Conservation (phyloP, 1,140 invertebrate species). For the Zaprionus ghesquierei region DNA sequence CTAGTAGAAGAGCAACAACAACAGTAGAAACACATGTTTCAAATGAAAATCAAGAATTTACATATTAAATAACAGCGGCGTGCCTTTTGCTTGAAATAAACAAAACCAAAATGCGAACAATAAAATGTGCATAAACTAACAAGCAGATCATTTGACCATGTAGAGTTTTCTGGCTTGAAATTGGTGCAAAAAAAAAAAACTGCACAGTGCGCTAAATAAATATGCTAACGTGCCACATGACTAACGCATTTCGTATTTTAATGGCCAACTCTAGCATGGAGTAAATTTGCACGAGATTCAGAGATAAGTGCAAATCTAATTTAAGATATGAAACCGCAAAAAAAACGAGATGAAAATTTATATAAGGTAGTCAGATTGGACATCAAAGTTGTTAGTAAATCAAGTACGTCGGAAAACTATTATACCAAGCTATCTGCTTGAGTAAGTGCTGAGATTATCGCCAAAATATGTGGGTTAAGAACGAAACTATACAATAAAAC, state of each 20-base stretch:
- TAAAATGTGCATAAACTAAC: conserved; percentile 65
- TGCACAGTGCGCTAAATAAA: conserved; percentile 37
- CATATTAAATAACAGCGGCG: conserved; percentile 44
- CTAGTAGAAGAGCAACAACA: conserved; percentile 21
- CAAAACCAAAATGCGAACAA: conserved; percentile 45
- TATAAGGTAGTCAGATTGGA: background rate
- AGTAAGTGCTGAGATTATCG: background rate
- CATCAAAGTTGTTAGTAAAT: background rate
- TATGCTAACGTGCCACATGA: conserved; percentile 29
- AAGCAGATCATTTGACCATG: conserved; percentile 53
- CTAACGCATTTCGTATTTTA: conserved; percentile 23
- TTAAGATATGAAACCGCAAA: background rate
- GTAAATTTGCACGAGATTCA: background rate
- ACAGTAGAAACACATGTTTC: conserved; percentile 9
- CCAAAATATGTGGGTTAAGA: background rate
- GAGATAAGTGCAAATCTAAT: conserved; percentile 9
- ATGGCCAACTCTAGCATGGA: conserved; percentile 1
- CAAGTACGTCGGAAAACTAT: background rate
- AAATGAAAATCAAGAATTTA: conserved; percentile 24
- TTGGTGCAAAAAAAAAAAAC: background rate
- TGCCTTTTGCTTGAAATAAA: conserved; percentile 22
- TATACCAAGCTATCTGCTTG: background rate
- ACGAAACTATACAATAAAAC: too few species aligned
- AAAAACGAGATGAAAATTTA: background rate
- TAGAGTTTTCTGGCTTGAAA: conserved; percentile 17